These are phyloP conservation scores for Wiebesia pumilae DNA, from an alignment of 1,140 invertebrate genomes.

Conservation along the genomic window DNA sequence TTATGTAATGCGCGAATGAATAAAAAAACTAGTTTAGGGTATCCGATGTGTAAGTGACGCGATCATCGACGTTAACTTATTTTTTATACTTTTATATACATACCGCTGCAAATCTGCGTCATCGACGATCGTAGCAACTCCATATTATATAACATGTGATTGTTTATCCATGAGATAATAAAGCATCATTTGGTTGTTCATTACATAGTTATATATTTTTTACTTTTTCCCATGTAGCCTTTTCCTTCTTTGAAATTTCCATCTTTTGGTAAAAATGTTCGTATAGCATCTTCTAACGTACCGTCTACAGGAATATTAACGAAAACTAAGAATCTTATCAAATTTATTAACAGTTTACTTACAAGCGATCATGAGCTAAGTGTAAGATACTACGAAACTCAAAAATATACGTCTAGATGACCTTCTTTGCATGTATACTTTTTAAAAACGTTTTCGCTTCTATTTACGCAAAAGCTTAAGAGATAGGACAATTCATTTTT, in stretches of 20 bases:
- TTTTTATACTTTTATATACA: conserved; percentile 67
- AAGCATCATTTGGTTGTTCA: conserved; percentile 34
- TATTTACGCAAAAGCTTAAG: too few relatives aligned
- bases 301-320: too few relatives aligned
- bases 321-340: too few relatives aligned
- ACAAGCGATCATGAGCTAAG: too few relatives aligned
- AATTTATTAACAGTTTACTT: too few relatives aligned
- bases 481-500: too few relatives aligned
- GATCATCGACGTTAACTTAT: conserved; percentile 59
- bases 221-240: not conserved
- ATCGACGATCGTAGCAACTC: conserved; percentile 33
- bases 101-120: not conserved
- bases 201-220: not conserved
- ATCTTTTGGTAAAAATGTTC: too few relatives aligned
- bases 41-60: conserved; percentile 25
- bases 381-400: too few relatives aligned
- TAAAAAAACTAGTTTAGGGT: not conserved
- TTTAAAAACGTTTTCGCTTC: too few relatives aligned
- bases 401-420: too few relatives aligned
- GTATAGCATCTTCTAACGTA: too few relatives aligned
- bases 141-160: conserved; percentile 19
- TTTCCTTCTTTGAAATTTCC: not conserved
- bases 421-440: too few relatives aligned
- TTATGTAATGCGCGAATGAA: conserved; percentile 13
- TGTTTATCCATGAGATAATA: conserved; percentile 46